Base-by-base conservation (phyloP, 2,888 invertebrate species). In the Tribolium freemani region DNA sequence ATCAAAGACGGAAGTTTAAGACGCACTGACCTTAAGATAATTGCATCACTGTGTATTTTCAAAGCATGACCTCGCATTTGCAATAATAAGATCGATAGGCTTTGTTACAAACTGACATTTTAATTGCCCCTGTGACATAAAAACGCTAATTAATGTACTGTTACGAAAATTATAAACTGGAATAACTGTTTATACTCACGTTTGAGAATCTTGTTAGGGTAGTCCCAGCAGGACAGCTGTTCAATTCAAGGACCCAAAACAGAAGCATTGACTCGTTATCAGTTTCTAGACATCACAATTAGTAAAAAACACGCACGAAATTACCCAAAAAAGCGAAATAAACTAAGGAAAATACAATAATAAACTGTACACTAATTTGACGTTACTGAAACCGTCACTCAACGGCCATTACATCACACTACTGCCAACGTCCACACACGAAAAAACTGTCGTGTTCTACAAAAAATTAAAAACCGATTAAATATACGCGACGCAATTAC, bases 161-260 rank as follows among this genome's bases (percentile, higher is more conserved):
- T 11, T 45, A 26, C 26, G 5, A 26, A 2, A 3, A 26, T 26
- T 26, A 26, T 6, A 38, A 6, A n/a, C 38, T 16, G 48, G 11
- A 38, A 38, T 38, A 10, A 13, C 50, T 16, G 20, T 54, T 26
- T 51, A 44, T 53, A 66, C 66, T 66, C 26, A 66, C 66, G 16
- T 16, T 16, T 16, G 16, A 51, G 21, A 31, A 64, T 64, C 44
- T 10, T 53, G 64, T 66, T 66, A 54, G 45, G 54, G 66, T 66
- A 66, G 66, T 66, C 66, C 66, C 66, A 53, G n/a, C n/a, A 16
- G 63, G 66, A 53, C 54, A 54, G 66, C 66, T 54, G 66, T 54
- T 66, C 10, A 26, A 48, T 20, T 26, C 0, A 46, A 60, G 4
- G 26, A 48, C 60, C 9, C 5, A 10, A 26, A 26, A 6, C 26